Evolutionary conservation across 2,797 vertebrate genomes (phyloP), one percentile per base, ranked within the genome.

Genomic region (Lepus oiostolus): DNA sequence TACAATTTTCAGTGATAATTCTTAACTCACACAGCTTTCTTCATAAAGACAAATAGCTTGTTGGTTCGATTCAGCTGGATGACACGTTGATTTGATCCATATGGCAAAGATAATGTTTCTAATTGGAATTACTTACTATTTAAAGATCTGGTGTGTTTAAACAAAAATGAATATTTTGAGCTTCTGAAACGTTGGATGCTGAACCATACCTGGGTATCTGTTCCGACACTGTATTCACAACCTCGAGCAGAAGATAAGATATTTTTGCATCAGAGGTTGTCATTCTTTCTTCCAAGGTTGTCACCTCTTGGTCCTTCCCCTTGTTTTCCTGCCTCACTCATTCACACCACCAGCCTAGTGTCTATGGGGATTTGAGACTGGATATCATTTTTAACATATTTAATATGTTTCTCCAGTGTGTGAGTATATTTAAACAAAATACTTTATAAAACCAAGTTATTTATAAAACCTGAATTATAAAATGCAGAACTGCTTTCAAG

Each of bases 391-490:
- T 92, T 84, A 70, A 28, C n/a, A 85, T 65, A 62, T 92, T 87
- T 85, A 28, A 86, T 81, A 32, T 93, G 54, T 94, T 94, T 71
- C 58, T 85, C 42, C 10, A 71, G 24, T 13, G 63, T 90, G 89
- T 94, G 35, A 35, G 54, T 68, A 16, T 89, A 65, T 81, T 94
- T 93, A 93, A 95, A 90, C 38, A 87, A 54, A 84, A n/a, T 52
- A 17, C 21, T 16, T 17, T 38, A 24, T 82, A 82, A 70, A 89
- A 63, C 62, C n/a, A 90, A 94, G 5, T 3, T 63, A 74, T 87
- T 85, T 68, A 16, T 79, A 76, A 88, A 82, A 82, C 28, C 19
- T 14, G 65, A 91, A 71, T 76, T n/a, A 32, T 14, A 79, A 84
- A 92, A 85, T 71, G 77, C 35, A 93, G 5, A 87, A 4, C 80